phyloP scores from a whole-genome alignment of 2,888 invertebrate species.

The Lepidochitona cinerea region DNA sequence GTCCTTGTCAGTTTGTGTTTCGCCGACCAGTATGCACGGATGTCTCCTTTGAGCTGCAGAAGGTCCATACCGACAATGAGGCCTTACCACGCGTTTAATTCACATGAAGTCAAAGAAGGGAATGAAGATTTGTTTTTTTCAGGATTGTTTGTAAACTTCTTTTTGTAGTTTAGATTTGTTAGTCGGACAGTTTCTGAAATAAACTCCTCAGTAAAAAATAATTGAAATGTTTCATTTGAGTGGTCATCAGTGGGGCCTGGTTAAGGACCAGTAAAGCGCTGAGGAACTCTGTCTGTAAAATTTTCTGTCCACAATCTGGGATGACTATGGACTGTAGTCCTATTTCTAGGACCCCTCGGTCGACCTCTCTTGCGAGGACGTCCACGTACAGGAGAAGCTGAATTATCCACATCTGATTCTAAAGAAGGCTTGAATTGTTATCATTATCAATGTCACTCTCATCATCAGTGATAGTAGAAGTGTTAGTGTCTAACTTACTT shows the following conservation, averaged over 20 bases:
- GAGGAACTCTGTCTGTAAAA: background rate
- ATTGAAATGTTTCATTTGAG: background rate
- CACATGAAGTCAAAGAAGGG: background rate
- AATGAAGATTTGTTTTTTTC: background rate
- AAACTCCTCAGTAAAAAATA: constrained; percentile 5
- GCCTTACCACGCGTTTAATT: constrained; percentile 8
- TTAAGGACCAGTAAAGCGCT: background rate
- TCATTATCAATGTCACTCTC: background rate
- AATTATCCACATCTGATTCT: background rate
- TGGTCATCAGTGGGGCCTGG: background rate
- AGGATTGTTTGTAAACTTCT: background rate
- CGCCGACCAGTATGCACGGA: background rate
- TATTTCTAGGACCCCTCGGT: background rate
- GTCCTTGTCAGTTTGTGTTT: background rate
- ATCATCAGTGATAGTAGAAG: background rate
- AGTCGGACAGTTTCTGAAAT: background rate
- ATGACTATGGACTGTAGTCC: background rate
- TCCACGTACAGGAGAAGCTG: background rate
- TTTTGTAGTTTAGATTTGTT: constrained; percentile 4
- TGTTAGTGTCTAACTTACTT: background rate
- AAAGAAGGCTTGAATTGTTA: too few relatives aligned
- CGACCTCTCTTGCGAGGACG: background rate
- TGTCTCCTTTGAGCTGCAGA: background rate
- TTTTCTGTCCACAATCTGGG: background rate
- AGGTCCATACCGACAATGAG: background rate